Evolutionary conservation across 2,797 vertebrate genomes (phyloP), one percentile per base, ranked within the genome.

Genomic region (Tinamus major): DNA sequence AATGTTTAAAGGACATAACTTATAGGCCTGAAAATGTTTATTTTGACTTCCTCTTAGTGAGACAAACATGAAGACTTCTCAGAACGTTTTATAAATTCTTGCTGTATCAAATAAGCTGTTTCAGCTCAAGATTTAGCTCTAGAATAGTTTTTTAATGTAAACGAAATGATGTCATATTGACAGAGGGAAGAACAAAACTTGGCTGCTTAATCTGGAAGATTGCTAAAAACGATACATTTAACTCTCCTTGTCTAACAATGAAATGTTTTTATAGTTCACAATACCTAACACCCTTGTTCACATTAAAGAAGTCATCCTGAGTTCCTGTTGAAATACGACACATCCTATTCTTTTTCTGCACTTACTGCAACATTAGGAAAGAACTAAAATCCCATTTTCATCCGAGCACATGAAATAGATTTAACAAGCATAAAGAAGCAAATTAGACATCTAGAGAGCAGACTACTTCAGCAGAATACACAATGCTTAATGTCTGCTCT

Each of bases 131-230:
- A 72, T 39, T 39, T 68, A 82, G 75, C 79, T 91, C 65, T 85
- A 84, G 90, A 94, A 68, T 8, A 4, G 0, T 51, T 63, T 69
- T 94, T 78, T 46, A 76, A 17, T 74, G 96, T 95, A 98, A 98
- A 98, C 49, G 58, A 97, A 96, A 97, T 97, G 90, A 98, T 97
- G 96, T 97, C 97, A 97, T 96, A 95, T 91, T 64, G 79, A 95
- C 4, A 0, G 63, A 72, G 85, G 79, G 77, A 95, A 94, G 76
- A 92, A 72, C 53, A 96, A 95, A 97, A 82, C 91, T 91, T 97
- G 94, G 91, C 92, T 96, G 96, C 95, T 97, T 96, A 71, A 97
- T 96, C 83, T 97, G 95, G 95, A 97, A 96, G 94, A 95, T 96
- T 95, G 96, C 94, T 95, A 92, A 95, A 90, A 96, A 77, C 33